A percentile compares a stretch with the other conserved stretches of the same genome.
Evolutionary conservation across 2,888 invertebrate species (phyloP).

Genomic region (Nomada lathburiana): DNA sequence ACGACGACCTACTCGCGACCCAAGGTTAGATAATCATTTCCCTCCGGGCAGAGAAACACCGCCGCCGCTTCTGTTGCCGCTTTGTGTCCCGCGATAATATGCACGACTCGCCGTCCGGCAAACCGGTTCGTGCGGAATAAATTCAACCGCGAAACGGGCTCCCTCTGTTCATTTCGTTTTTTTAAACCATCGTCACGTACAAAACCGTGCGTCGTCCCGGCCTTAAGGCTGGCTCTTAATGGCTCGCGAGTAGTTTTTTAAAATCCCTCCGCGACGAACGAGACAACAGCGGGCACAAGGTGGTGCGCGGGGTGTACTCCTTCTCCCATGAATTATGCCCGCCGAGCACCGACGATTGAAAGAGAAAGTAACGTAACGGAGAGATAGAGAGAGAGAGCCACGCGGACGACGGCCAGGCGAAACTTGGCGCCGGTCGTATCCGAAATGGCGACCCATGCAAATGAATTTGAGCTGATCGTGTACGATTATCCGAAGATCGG

Average conservation of each 20-base stretch:
- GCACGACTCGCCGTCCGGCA: conserved; percentile 11
- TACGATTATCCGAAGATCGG: no score
- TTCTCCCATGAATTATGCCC: conserved; percentile 36
- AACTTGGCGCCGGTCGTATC: background rate
- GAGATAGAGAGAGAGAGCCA: background rate
- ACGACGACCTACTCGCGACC: conserved; percentile 19
- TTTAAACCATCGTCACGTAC: conserved; percentile 32
- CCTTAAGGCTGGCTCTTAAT: conserved; percentile 30
- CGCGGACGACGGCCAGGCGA: background rate
- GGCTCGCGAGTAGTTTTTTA: conserved; percentile 28
- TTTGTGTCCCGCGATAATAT: conserved; percentile 28
- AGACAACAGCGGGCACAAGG: no score
- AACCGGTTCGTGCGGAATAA: conserved; percentile 66
- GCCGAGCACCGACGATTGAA: conserved; percentile 24
- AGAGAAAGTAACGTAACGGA: conserved; percentile 36
- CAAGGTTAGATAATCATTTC: conserved; percentile 66
- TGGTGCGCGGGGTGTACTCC: background rate
- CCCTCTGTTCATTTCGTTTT: conserved; percentile 24
- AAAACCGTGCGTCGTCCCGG: background rate
- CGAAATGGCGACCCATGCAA: conserved; percentile 20
- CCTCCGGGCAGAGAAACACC: conserved; percentile 2
- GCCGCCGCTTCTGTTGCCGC: background rate
- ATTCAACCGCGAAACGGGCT: conserved; percentile 51
- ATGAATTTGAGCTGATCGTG: background rate
- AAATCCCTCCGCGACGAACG: background rate